Base-by-base conservation (phyloP, 2,797 vertebrate genomes). In the Hephaestus fuliginosus region DNA sequence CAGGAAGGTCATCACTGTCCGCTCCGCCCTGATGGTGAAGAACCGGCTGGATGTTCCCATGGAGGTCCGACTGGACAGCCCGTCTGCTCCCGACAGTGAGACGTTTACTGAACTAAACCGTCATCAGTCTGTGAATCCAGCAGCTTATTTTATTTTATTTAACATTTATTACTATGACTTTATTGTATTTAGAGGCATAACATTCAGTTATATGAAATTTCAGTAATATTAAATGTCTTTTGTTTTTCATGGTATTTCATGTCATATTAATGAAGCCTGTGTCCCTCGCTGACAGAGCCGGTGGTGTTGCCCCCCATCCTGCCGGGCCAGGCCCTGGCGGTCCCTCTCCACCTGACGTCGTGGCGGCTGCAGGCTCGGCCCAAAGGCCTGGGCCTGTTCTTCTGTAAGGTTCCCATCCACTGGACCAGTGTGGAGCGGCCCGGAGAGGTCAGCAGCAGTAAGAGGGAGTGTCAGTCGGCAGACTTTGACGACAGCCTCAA, bases 1-100 rank as follows among this genome's bases (percentile, higher is more conserved):
- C 56, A 95, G 97, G 70, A 99, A 99, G 70, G 98, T 99, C 18
- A 96, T 99, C 64, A 99, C 98, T 0, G 98, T 99, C 1, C 97
- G 98, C 14, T 99, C 98, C 0, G 97, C 98, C 22, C 94, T 99
- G 78, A 96, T 98, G 71, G 97, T 99, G 76, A 98, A 95, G 91
- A 99, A 99, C 95, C 96, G 93, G 15, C 93, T 99, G 33, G 97
- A 99, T 74, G 95, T 95, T 0, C 97, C 97, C 0, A 99, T 99
- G 98, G 98, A 99, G 52, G 93, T 99, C 4, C 79, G 98, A 0
- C 93, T 99, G 7, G 98, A 99, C 81, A 99, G 98, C 80, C 98
- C 98, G 0, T 99, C 98, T 0, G 98, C 97, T 15, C 98, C 98
- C 2, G 98, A 99, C 95, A 99, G 98, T 99, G 85, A 91, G 98